phyloP scores from a whole-genome alignment of 2,888 invertebrate species.

The Helicoverpa assulta region DNA sequence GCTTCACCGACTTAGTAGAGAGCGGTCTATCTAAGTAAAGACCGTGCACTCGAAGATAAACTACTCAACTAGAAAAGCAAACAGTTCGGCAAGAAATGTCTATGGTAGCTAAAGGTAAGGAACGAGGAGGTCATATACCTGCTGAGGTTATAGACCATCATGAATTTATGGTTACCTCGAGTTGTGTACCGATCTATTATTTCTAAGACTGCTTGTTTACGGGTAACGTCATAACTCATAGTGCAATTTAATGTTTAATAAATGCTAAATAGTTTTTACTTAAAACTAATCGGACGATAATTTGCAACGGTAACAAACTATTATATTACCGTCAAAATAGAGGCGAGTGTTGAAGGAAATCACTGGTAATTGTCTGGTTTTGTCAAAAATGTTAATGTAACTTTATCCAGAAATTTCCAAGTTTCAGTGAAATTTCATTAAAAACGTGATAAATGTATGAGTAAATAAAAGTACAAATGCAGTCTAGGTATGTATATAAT shows the following conservation, averaged over 20 bases:
- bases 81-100: conserved; percentile 8
- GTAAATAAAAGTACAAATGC: conserved; percentile 20
- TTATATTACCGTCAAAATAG: too few species aligned
- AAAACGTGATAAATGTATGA: not conserved
- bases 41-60: not conserved
- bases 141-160: not conserved
- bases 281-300: too few species aligned
- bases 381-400: too few species aligned
- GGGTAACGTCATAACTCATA: not conserved
- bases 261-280: not conserved
- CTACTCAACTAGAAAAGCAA: conserved; percentile 9
- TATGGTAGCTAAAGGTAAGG: not conserved
- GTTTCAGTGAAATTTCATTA: not conserved
- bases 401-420: too few species aligned
- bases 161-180: conserved; percentile 5
- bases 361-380: too few species aligned
- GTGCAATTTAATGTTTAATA: not conserved
- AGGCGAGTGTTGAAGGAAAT: too few species aligned
- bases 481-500: conserved; percentile 19
- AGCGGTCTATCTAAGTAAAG: conserved; percentile 1
- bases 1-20: conserved; percentile 1
- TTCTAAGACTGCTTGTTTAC: not conserved
- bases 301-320: too few species aligned
- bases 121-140: conserved; percentile 1
- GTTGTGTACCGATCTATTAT: not conserved